Conservation (phyloP, 2,113 vertebrate genomes). For the Brienomyrus brachyistius region DNA sequence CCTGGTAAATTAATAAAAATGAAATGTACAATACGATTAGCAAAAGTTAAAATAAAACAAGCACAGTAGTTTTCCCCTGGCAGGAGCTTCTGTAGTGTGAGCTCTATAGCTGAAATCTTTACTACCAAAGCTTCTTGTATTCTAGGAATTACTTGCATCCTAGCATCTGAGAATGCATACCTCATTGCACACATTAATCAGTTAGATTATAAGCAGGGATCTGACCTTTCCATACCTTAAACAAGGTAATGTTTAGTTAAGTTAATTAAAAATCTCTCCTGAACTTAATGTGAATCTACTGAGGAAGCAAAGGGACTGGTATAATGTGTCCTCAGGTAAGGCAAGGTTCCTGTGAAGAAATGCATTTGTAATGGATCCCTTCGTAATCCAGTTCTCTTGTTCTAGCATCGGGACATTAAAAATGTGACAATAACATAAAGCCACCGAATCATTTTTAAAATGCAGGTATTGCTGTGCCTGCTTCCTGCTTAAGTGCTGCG, state of each 20-base stretch:
- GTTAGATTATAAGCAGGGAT: background rate
- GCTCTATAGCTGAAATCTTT: background rate
- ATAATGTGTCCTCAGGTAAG: background rate
- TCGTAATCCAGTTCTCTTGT: background rate
- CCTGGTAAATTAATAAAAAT: background rate
- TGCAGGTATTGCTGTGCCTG: background rate
- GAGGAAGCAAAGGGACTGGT: background rate
- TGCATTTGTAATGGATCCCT: background rate
- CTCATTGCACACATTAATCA: background rate
- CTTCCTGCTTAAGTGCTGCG: background rate
- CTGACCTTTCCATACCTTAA: background rate
- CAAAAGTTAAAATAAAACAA: background rate
- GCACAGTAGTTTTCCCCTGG: background rate
- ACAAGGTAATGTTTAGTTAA: background rate
- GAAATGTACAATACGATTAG: background rate
- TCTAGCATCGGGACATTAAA: background rate
- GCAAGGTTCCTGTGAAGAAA: background rate
- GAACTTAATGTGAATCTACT: background rate
- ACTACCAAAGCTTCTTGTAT: background rate
- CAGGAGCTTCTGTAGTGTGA: background rate
- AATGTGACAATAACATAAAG: background rate
- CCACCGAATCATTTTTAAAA: background rate
- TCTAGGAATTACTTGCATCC: background rate
- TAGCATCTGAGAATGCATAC: background rate
- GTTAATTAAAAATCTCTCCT: background rate